Base-by-base conservation (phyloP, 2,888 invertebrate species). In the Cryptocephalus moraei region DNA sequence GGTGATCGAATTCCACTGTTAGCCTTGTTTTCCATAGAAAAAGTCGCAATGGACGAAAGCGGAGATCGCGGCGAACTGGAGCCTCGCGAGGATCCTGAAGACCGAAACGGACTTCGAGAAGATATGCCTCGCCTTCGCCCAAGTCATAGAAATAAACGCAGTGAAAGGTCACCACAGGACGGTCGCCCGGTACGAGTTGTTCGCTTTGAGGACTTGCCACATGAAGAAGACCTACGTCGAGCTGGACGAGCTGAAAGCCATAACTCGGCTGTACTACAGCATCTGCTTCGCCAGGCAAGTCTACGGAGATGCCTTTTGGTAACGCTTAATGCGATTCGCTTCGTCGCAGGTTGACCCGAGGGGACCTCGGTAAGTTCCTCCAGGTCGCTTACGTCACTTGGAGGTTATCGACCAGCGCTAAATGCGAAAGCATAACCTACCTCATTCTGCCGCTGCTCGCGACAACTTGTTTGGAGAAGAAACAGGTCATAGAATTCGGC, bases 51-150 rank as follows among this genome's bases (percentile, higher is more conserved):
- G 65, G 58, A 56, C 65, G 9, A 74, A 75, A 43, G 78, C 79
- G 0, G 70, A 70, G 42, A 59, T 81, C 44, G 77, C 79, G 3
- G 79, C 80, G 0, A 69, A 76, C 47, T 77, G 79, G 76, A 70
- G 76, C 14, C 61, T 81, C 39, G 74, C 72, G 44, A 73, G 73
- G 49, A 77, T 78, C 1, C 55, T 78, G 10, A 62, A 70, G 41
- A 72, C 75, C 0, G 74, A 73, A 51, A 71, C 72, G 1, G 74
- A 79, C 57, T 78, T 81, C 49, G 63, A 71, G 1, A 63, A 74
- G 1, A 61, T 81, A 1, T 79, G 79, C 53, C 59, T 65, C 4
- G 69, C 75, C n/a, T 80, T 77, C 51, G 71, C 73, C 0, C 76
- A 78, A 50, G 71, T 79, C 65, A 64, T 76, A 22, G 56, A 62